Conservation (phyloP, 1,140 invertebrate species). For the Eumaeus atala region DNA sequence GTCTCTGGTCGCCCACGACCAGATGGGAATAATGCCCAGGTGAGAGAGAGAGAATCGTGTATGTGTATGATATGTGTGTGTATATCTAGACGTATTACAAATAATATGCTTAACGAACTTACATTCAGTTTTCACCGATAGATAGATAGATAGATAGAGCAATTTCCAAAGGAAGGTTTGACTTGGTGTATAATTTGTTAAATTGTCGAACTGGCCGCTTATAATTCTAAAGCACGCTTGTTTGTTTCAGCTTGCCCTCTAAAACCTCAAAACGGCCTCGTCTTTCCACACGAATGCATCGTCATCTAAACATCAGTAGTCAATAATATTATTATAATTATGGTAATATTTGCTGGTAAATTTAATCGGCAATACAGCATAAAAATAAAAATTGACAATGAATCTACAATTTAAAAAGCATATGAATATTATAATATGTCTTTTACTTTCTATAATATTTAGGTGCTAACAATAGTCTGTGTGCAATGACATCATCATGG, state of each 20-base stretch:
- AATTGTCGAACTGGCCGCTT: too few relatives aligned
- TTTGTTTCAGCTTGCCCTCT: constrained; percentile 76
- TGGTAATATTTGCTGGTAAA: not conserved
- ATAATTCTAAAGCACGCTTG: constrained; percentile 18
- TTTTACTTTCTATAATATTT: too few relatives aligned
- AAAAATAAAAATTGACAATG: too few relatives aligned
- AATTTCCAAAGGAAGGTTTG: not conserved
- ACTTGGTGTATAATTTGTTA: not conserved
- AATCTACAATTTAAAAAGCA: too few relatives aligned
- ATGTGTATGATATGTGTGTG: too few relatives aligned
- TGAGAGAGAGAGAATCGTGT: not conserved
- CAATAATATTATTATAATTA: not conserved
- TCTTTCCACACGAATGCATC: constrained; percentile 81
- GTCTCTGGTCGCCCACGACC: not conserved
- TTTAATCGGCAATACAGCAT: too few relatives aligned
- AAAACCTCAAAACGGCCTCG: constrained; percentile 60
- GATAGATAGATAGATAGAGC: not conserved
- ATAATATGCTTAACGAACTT: not conserved
- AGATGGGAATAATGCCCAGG: too few relatives aligned
- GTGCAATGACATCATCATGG: too few relatives aligned
- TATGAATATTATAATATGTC: too few relatives aligned
- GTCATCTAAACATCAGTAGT: constrained; percentile 73
- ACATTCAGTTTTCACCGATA: not conserved
- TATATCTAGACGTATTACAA: too few relatives aligned
- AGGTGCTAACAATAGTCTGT: too few relatives aligned